Evolutionary conservation across 2,797 vertebrate species (phyloP).

Genomic region (Glyptemys insculpta): DNA sequence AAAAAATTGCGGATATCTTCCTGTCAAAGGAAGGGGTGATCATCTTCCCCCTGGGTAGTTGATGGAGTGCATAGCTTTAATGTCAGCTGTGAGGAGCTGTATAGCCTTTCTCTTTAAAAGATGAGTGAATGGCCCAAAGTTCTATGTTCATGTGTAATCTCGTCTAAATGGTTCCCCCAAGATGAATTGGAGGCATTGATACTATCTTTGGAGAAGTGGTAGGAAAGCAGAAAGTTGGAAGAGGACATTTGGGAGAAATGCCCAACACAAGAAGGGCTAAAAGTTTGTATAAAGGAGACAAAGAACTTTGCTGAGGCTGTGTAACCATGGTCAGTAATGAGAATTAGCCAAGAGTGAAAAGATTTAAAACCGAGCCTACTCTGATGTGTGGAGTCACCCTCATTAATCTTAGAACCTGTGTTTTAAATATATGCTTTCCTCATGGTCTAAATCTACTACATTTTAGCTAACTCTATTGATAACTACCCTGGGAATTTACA

Average conservation of each 20-base stretch:
- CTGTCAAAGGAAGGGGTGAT: neutral
- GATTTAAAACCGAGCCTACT: neutral
- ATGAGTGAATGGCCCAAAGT: neutral
- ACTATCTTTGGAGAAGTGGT: neutral
- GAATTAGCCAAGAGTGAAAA: neutral
- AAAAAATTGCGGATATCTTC: neutral
- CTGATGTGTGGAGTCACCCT: neutral
- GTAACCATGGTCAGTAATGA: neutral
- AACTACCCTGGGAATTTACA: neutral
- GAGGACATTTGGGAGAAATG: neutral
- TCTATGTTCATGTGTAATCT: neutral
- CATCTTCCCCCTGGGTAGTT: neutral
- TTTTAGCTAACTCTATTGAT: neutral
- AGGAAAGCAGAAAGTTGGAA: neutral
- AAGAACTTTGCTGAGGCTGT: neutral
- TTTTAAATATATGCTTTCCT: neutral
- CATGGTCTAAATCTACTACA: neutral
- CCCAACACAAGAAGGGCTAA: neutral
- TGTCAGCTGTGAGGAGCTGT: neutral
- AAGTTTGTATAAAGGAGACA: neutral
- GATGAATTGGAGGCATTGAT: neutral
- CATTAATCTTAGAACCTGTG: neutral
- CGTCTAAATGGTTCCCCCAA: neutral
- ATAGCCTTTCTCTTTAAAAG: neutral
- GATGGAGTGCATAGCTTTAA: neutral